A percentile compares a stretch with the other conserved stretches of the same genome.
Conservation (phyloP, 1,140 invertebrate genomes). For the Scaptomyza hsui region DNA sequence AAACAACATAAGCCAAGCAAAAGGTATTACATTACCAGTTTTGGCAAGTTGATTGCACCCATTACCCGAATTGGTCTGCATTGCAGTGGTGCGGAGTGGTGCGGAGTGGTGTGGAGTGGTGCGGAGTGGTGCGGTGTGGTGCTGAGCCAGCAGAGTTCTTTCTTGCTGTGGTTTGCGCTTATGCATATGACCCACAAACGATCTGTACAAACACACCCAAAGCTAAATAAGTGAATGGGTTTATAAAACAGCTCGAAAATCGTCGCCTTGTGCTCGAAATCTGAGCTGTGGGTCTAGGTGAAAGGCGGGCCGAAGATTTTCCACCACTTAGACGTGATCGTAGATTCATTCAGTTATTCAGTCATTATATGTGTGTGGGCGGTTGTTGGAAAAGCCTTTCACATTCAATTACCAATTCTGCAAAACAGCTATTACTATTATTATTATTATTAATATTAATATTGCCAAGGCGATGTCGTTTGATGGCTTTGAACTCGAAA, state of each 20-base stretch:
- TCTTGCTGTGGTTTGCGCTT: conserved; percentile 39
- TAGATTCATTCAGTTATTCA: neutral
- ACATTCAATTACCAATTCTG: conserved; percentile 59
- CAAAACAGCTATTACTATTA: conserved; percentile 30
- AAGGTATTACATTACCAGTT: conserved; percentile 58
- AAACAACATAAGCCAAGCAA: conserved; percentile 14
- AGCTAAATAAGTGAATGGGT: conserved; percentile 52
- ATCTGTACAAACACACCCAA: conserved; percentile 51
- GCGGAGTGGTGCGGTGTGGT: neutral
- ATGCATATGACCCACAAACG: conserved; percentile 72
- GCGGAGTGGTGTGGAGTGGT: too few species aligned
- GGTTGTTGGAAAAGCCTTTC: conserved; percentile 54
- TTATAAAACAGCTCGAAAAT: conserved; percentile 2
- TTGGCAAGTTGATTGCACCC: conserved; percentile 55
- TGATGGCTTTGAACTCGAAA: conserved; percentile 23
- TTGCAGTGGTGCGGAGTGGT: conserved; percentile 43
- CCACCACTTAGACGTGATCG: conserved; percentile 14
- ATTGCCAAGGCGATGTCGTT: conserved; percentile 13
- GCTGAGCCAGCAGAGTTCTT: conserved; percentile 55
- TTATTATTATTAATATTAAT: conserved; percentile 41
- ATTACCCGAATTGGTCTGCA: conserved; percentile 56
- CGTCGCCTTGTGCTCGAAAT: conserved; percentile 49
- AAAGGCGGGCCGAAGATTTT: conserved; percentile 38
- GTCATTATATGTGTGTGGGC: conserved; percentile 18
- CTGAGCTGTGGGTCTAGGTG: conserved; percentile 48